Evolutionary conservation across 2,797 vertebrate genomes (phyloP).

Genomic region (Danio choprae): DNA sequence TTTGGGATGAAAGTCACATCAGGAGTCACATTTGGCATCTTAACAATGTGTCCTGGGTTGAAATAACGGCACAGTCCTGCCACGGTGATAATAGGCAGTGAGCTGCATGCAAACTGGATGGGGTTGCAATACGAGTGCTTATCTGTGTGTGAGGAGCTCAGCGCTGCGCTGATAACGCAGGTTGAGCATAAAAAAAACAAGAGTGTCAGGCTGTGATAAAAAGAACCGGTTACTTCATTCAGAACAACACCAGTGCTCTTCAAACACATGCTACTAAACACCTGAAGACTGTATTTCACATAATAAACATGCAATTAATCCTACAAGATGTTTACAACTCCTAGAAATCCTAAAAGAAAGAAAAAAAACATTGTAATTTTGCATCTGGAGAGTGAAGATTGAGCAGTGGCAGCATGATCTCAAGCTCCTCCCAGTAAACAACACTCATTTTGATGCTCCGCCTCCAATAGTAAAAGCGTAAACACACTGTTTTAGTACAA

Average conservation of each 20-base stretch:
- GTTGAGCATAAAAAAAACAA: conserved; percentile 64
- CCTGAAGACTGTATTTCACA: neutral
- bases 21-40: neutral
- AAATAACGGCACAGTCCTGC: conserved; percentile 25
- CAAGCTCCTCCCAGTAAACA: conserved; percentile 61
- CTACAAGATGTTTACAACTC: neutral
- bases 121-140: conserved; percentile 15
- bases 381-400: neutral
- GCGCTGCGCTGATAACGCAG: conserved; percentile 68
- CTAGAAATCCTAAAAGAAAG: too few species aligned
- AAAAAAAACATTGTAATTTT: neutral
- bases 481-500: conserved; percentile 66
- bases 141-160: conserved; percentile 35
- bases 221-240: conserved; percentile 68
- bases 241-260: conserved; percentile 5
- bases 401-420: conserved; percentile 31
- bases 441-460: conserved; percentile 45
- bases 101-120: conserved; percentile 20
- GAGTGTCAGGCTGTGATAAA: conserved; percentile 73
- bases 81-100: conserved; percentile 13
- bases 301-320: neutral
- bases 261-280: neutral
- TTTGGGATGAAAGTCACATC: neutral
- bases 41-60: conserved; percentile 8
- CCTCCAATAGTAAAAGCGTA: conserved; percentile 67